These are phyloP conservation scores for Marcusenius ussheri DNA, from an alignment of 2,113 vertebrate species.

Conservation along the genomic window DNA sequence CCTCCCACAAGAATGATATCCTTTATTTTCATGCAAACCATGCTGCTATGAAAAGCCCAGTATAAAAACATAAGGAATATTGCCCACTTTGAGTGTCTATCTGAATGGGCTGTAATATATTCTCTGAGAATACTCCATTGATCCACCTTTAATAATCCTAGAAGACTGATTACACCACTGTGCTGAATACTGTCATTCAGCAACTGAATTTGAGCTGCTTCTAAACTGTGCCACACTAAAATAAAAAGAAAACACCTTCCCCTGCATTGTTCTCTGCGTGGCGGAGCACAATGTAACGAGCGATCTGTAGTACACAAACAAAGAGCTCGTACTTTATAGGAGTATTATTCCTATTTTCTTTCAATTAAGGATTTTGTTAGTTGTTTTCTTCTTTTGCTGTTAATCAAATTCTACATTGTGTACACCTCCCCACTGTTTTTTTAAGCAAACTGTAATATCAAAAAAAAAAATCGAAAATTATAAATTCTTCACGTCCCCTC, in stretches of 20 bases:
- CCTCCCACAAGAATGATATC: slow-evolving; percentile 55
- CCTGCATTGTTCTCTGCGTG: background rate
- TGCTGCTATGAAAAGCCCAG: slow-evolving; percentile 41
- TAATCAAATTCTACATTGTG: background rate
- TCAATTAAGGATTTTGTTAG: slow-evolving; percentile 2
- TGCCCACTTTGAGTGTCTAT: slow-evolving; percentile 29
- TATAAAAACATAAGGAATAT: slow-evolving; percentile 28
- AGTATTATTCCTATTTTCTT: background rate
- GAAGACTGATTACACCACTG: slow-evolving; percentile 44
- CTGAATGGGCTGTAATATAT: slow-evolving; percentile 42
- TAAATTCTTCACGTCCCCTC: background rate
- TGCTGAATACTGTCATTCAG: slow-evolving; percentile 35
- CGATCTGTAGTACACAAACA: background rate
- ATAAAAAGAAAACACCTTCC: background rate
- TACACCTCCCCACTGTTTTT: background rate
- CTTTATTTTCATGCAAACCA: slow-evolving; percentile 56
- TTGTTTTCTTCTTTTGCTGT: background rate
- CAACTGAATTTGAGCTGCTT: slow-evolving; percentile 37
- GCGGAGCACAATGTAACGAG: background rate
- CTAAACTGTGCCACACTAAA: slow-evolving; percentile 26
- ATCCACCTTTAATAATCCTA: slow-evolving; percentile 38
- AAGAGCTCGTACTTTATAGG: background rate
- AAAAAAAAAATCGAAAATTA: background rate
- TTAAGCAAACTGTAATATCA: background rate
- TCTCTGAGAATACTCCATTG: slow-evolving; percentile 38